These are phyloP conservation scores for Oegoconia quadripuncta DNA, from an alignment of 2,888 invertebrate genomes.

Conservation along the genomic window DNA sequence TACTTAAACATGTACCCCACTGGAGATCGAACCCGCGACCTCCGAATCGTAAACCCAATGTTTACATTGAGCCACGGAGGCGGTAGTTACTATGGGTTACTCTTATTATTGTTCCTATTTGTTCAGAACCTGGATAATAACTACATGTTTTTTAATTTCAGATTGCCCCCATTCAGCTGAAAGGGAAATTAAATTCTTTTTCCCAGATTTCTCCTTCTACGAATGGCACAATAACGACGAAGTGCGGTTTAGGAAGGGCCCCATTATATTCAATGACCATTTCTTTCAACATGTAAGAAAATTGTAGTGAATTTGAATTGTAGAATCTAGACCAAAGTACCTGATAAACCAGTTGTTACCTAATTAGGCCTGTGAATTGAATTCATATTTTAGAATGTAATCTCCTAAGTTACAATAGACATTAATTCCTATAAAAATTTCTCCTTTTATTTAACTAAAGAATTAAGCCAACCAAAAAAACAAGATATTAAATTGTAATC, in stretches of 20 bases:
- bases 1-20: too few relatives aligned
- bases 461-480: constrained; percentile 40
- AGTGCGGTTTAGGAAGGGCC: constrained; percentile 62
- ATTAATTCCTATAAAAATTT: constrained; percentile 32
- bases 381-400: constrained; percentile 1
- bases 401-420: constrained; percentile 23
- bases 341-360: constrained; percentile 8
- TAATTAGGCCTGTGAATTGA: constrained; percentile 1
- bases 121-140: neutral
- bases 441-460: constrained; percentile 35
- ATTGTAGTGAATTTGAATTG: constrained; percentile 31
- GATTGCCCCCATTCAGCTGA: constrained; percentile 87
- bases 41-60: too few relatives aligned
- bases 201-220: constrained; percentile 87
- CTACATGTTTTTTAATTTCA: constrained; percentile 54
- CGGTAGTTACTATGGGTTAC: too few relatives aligned
- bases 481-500: constrained; percentile 56
- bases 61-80: too few relatives aligned
- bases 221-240: constrained; percentile 82
- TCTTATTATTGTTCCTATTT: too few relatives aligned
- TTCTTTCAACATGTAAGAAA: constrained; percentile 76
- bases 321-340: constrained; percentile 18
- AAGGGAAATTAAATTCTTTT: constrained; percentile 90
- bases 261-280: constrained; percentile 72
- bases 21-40: too few relatives aligned